Evolutionary conservation across 2,113 vertebrate genomes (phyloP).

Genomic region (Australoheros scitulus): DNA sequence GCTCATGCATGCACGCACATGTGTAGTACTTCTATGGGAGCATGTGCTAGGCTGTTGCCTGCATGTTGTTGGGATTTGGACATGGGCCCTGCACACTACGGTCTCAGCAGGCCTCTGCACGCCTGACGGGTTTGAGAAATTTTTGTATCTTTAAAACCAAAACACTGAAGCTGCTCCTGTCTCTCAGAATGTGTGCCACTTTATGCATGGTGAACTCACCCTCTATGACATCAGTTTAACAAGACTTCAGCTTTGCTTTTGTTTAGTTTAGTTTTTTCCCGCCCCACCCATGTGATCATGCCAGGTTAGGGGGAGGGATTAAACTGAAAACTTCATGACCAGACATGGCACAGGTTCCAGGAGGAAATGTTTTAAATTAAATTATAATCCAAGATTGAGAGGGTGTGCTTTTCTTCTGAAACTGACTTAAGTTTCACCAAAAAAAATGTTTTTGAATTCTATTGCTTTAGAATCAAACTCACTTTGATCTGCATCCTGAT

Average conservation of each 20-base stretch:
- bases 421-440: constrained; percentile 24
- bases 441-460: constrained; percentile 1
- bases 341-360: neutral
- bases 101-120: constrained; percentile 15
- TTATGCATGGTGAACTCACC: constrained; percentile 46
- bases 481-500: constrained; percentile 8
- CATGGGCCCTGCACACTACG: neutral
- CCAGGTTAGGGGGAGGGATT: neutral
- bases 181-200: constrained; percentile 44
- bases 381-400: constrained; percentile 4
- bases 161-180: constrained; percentile 47
- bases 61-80: constrained; percentile 28
- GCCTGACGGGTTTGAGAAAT: neutral
- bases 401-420: constrained; percentile 12
- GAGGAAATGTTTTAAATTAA: neutral
- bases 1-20: constrained; percentile 18
- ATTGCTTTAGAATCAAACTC: constrained; percentile 9
- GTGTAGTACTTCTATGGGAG: constrained; percentile 1
- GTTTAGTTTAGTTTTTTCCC: neutral
- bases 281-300: neutral
- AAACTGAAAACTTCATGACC: neutral
- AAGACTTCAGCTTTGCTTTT: neutral
- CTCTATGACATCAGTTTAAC: constrained; percentile 22
- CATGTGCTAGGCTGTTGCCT: constrained; percentile 10
- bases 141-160: constrained; percentile 34